These are phyloP conservation scores for Melinaea menophilus DNA, from an alignment of 2,888 invertebrate genomes.

Conservation along the genomic window DNA sequence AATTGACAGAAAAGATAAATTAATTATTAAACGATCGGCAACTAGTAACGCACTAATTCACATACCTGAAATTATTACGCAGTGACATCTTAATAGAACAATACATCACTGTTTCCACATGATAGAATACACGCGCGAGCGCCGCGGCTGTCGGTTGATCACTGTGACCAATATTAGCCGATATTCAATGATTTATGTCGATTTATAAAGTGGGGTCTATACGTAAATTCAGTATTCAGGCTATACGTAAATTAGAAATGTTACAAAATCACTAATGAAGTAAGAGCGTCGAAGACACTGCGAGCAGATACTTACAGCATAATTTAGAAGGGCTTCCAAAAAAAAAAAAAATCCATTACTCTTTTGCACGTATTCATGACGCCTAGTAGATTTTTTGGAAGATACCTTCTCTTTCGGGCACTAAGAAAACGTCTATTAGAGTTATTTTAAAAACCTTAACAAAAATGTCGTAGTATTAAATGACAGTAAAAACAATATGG, in stretches of 20 bases:
- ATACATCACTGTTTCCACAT: constrained; percentile 34
- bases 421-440: too few relatives aligned
- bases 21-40: constrained; percentile 10
- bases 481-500: too few relatives aligned
- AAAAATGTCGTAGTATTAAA: too few relatives aligned
- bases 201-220: constrained; percentile 31
- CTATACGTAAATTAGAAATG: background rate
- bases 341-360: too few relatives aligned
- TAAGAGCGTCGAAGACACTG: too few relatives aligned
- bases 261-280: too few relatives aligned
- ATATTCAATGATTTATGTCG: constrained; percentile 27
- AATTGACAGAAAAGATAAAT: background rate
- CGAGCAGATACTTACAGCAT: too few relatives aligned
- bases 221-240: background rate
- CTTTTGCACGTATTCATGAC: too few relatives aligned
- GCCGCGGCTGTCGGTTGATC: constrained; percentile 34
- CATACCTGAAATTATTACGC: constrained; percentile 44
- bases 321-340: too few relatives aligned
- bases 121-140: constrained; percentile 38
- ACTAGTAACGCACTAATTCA: constrained; percentile 33
- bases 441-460: too few relatives aligned
- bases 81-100: constrained; percentile 41
- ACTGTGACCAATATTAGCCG: constrained; percentile 30
- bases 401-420: too few relatives aligned
- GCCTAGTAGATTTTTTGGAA: too few relatives aligned